A percentile compares a stretch with the other conserved stretches of the same genome.
Conservation (phyloP, 92 coral and sea anemone genomes). For the Porites lobata region DNA sequence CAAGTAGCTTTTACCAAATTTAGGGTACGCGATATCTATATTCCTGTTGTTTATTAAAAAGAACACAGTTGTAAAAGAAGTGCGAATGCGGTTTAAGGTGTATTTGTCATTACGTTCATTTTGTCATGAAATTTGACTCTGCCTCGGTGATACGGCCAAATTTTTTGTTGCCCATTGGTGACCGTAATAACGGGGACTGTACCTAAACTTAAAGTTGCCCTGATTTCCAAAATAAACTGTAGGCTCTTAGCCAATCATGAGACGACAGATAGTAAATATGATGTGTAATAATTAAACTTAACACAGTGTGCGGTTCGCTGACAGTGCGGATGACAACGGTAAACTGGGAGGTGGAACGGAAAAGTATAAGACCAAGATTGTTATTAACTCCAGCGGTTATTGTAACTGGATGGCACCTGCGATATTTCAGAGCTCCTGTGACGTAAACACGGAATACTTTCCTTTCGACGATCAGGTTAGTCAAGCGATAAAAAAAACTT, state of each 20-base stretch:
- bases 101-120: no score
- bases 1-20: no score
- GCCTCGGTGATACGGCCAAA: no score
- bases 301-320: constrained; percentile 89
- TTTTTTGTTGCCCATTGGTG: no score
- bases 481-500: background rate
- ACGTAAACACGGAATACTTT: constrained; percentile 80
- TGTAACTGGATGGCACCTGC: constrained; percentile 87
- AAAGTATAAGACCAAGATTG: constrained; percentile 84
- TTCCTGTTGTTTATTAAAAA: background rate
- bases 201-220: no score
- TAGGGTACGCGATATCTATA: no score
- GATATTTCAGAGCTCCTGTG: constrained; percentile 88
- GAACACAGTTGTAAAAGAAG: no score
- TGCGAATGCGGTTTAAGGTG: no score
- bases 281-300: constrained; percentile 22
- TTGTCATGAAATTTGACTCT: no score
- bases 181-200: no score
- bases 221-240: background rate
- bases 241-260: no score
- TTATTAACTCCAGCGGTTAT: constrained; percentile 57
- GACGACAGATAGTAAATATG: no score
- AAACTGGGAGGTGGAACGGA: constrained; percentile 88
- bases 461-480: constrained; percentile 89
- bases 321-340: constrained; percentile 86